Percentiles rank a stretch among this genome's conserved stretches.
Evolutionary conservation across 2,797 vertebrate species (phyloP).

Genomic region (Acipenser ruthenus): DNA sequence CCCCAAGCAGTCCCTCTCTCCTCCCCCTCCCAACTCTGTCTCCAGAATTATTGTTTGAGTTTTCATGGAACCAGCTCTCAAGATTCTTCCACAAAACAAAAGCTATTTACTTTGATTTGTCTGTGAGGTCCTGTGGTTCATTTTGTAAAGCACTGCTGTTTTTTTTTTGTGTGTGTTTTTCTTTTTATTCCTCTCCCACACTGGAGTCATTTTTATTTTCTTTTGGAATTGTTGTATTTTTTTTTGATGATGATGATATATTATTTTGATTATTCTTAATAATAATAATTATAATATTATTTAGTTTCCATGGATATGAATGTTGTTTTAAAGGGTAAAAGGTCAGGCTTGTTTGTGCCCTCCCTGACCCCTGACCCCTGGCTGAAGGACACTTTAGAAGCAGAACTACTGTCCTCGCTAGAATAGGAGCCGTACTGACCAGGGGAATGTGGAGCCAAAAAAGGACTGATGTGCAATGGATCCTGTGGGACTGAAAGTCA

Average conservation of each 20-base stretch:
- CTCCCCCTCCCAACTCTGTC: neutral
- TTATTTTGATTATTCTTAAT: too few species aligned
- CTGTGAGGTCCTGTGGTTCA: slow-evolving; percentile 44
- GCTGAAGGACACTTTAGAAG: slow-evolving; percentile 41
- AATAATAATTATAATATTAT: too few species aligned
- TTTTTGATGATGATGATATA: neutral
- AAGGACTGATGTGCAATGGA: slow-evolving; percentile 60
- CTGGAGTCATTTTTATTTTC: slow-evolving; percentile 52
- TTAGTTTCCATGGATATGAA: slow-evolving; percentile 32
- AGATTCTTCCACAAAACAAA: slow-evolving; percentile 21
- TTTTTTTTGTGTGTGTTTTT: slow-evolving; percentile 26
- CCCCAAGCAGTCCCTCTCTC: too few species aligned
- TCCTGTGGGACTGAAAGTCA: slow-evolving; percentile 42
- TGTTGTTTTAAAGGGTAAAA: slow-evolving; percentile 46
- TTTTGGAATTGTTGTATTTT: slow-evolving; percentile 24
- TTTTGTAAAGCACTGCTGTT: slow-evolving; percentile 49
- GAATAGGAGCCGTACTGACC: slow-evolving; percentile 46
- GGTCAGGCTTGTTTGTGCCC: neutral
- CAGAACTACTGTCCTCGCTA: slow-evolving; percentile 64
- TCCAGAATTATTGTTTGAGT: slow-evolving; percentile 12
- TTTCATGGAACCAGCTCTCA: slow-evolving; percentile 7
- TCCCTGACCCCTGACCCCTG: slow-evolving; percentile 22
- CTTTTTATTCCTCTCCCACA: slow-evolving; percentile 55
- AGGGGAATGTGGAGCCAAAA: slow-evolving; percentile 44
- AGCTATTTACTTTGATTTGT: slow-evolving; percentile 29